phyloP scores from a whole-genome alignment of 2,113 vertebrate species.

The Laticauda colubrina region DNA sequence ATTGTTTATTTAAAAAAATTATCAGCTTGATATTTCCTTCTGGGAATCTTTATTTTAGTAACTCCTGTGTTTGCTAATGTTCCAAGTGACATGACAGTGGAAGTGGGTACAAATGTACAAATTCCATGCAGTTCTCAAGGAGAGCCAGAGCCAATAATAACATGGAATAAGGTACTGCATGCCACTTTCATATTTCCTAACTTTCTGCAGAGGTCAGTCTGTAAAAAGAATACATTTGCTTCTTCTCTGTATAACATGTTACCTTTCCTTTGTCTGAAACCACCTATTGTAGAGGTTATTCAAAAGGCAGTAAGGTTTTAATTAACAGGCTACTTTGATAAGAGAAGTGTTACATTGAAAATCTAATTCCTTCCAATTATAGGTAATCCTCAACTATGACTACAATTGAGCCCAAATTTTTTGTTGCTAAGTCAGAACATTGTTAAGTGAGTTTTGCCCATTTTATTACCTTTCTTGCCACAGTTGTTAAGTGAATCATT shows the following conservation, averaged over 20 bases:
- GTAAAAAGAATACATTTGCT: neutral
- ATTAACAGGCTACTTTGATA: neutral
- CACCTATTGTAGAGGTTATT: neutral
- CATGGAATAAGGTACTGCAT: slow-evolving; percentile 95
- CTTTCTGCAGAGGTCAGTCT: neutral
- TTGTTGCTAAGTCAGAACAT: neutral
- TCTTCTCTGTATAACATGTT: neutral
- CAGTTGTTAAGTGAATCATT: neutral
- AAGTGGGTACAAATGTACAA: slow-evolving; percentile 90
- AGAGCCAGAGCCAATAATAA: slow-evolving; percentile 89
- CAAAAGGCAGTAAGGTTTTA: neutral
- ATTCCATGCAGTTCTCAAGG: slow-evolving; percentile 93
- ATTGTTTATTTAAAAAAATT: slow-evolving; percentile 1
- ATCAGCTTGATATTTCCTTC: neutral
- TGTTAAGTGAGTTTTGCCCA: neutral
- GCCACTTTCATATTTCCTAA: neutral
- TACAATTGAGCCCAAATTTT: neutral
- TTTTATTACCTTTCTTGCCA: neutral
- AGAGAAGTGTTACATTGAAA: neutral
- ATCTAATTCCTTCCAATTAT: neutral
- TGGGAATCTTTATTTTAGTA: slow-evolving; percentile 72
- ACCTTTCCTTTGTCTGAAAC: neutral
- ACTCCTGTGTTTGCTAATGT: slow-evolving; percentile 92
- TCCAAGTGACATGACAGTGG: slow-evolving; percentile 90
- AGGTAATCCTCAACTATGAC: neutral